These are phyloP conservation scores for Garrulus glandarius DNA, from an alignment of 2,797 vertebrate genomes.

Conservation along the genomic window DNA sequence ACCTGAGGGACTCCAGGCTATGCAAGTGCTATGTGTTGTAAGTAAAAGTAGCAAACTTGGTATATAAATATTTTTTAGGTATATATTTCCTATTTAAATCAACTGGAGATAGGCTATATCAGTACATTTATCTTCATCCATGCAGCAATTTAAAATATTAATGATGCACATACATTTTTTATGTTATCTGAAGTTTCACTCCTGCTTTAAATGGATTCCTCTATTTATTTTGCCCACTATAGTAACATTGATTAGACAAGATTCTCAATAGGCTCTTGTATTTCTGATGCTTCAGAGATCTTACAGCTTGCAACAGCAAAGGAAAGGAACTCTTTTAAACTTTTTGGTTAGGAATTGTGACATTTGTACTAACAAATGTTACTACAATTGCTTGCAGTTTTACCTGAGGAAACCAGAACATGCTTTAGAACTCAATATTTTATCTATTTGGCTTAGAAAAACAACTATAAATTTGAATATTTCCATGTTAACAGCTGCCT, in stretches of 20 bases:
- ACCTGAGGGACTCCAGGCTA: background rate
- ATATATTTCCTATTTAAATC: background rate
- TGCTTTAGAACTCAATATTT: background rate
- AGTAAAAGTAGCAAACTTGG: background rate
- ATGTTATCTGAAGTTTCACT: conserved; percentile 21
- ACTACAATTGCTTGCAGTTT: background rate
- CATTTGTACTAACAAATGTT: background rate
- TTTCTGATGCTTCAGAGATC: background rate
- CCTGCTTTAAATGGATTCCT: background rate
- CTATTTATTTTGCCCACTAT: conserved; percentile 8
- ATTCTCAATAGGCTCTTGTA: background rate
- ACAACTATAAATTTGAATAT: background rate
- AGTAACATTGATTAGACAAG: conserved; percentile 6
- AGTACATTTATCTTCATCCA: conserved; percentile 13
- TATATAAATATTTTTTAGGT: background rate
- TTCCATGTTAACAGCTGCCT: background rate
- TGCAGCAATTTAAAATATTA: conserved; percentile 31
- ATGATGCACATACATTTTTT: conserved; percentile 11
- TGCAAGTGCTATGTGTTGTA: background rate
- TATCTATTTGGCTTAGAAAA: background rate
- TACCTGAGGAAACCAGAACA: background rate
- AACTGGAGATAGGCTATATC: background rate
- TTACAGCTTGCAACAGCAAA: background rate
- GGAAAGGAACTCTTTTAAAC: background rate
- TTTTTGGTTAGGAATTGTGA: background rate